Percentiles rank a stretch among this genome's conserved stretches.
These are phyloP conservation scores for Sinocyclocheilus maitianheensis DNA, from an alignment of 2,113 vertebrate species.

Conservation along the genomic window DNA sequence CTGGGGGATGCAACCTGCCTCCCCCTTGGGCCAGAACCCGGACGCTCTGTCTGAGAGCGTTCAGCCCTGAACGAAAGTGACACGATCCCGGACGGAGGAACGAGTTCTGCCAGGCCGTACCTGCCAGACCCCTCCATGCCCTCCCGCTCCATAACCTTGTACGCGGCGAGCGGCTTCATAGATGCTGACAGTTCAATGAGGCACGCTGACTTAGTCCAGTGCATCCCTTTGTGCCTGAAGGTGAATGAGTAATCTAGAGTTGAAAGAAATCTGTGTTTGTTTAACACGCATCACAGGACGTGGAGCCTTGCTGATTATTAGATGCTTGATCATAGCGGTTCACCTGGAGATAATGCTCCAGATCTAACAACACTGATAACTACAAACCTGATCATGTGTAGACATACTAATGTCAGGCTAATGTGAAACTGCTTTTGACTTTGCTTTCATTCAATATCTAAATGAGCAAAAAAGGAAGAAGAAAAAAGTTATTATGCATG, in stretches of 20 bases:
- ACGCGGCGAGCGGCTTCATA: slow-evolving; percentile 23
- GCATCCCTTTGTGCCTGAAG: slow-evolving; percentile 27
- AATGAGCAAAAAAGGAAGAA: not conserved
- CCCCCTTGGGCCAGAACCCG: slow-evolving; percentile 70
- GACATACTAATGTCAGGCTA: not conserved
- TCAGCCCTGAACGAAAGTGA: slow-evolving; percentile 63
- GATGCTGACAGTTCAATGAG: slow-evolving; percentile 53
- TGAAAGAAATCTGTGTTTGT: slow-evolving; percentile 75
- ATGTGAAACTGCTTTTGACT: not conserved
- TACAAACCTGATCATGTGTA: not conserved
- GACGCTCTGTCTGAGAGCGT: slow-evolving; percentile 67
- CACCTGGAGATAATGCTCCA: not conserved
- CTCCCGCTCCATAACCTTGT: slow-evolving; percentile 13
- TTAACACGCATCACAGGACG: not conserved
- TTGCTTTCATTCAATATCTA: not conserved
- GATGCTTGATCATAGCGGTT: not conserved
- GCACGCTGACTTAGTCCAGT: not conserved
- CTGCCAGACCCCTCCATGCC: slow-evolving; percentile 8
- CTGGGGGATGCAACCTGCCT: slow-evolving; percentile 81
- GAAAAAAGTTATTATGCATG: not conserved
- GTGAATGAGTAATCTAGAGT: slow-evolving; percentile 68
- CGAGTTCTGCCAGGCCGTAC: not conserved
- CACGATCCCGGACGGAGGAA: slow-evolving; percentile 21
- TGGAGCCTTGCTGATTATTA: not conserved
- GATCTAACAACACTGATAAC: not conserved